Base-by-base conservation (phyloP, 2,888 invertebrate species). In the Hemistola chrysoprasaria region DNA sequence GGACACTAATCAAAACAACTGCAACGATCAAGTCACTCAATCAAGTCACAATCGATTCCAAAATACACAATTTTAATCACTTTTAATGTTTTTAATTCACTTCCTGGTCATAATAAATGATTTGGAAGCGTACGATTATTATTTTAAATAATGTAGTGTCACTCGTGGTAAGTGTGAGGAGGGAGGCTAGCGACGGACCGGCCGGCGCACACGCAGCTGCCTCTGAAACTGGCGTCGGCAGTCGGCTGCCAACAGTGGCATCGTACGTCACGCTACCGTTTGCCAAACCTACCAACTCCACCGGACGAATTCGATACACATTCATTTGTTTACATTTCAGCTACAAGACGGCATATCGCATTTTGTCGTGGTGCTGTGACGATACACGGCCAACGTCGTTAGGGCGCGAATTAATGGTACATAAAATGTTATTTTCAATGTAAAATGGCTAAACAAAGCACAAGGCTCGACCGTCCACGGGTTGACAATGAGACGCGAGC, bases 191-290 rank as follows among this genome's bases (percentile, higher is more conserved):
- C n/a, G n/a, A n/a, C n/a, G n/a, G n/a, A n/a, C n/a, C n/a, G n/a
- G n/a, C 66, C 72, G 70, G 69, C 83, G 81, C 77, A 73, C 71
- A 74, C 84, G 82, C 81, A 61, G 57, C 65, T 77, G 62, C 69
- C 69, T 74, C 74, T 79, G 74, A 72, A 69, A 78, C 80, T 78
- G 80, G 65, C 69, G 58, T 53, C 53, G 47, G 48, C 64, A 65
- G 71, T 66, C 73, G 47, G 48, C 64, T 66, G 71, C 67, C 73
- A 66, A 51, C 58, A 54, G 50, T 52, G 59, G 47, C 44, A 33
- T 24, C 34, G 54, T 47, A 66, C 69, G 59, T 65, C 69, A 68
- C 63, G 43, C 61, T 53, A 59, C 62, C 59, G 52, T 70, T 71
- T 63, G 73, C 56, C 79, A 65, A 67, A 64, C 51, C 45, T 34